phyloP scores from a whole-genome alignment of 2,888 invertebrate species.

The Entomobrya multifasciata region DNA sequence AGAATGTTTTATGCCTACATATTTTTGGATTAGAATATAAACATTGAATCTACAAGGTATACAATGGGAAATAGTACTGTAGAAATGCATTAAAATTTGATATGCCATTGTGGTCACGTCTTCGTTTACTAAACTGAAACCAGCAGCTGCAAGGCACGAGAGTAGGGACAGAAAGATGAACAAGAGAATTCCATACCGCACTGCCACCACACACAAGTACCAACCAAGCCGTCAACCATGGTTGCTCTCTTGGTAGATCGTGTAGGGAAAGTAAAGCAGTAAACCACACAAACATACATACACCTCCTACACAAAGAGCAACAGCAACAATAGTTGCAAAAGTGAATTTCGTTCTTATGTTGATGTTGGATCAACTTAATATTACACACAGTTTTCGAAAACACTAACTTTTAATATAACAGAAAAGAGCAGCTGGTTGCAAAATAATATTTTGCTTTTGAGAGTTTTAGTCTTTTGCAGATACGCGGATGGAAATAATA shows the following conservation, averaged over 20 bases:
- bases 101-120: conserved; percentile 63
- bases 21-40: too few relatives aligned
- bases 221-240: not conserved
- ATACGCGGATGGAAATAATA: conserved; percentile 10
- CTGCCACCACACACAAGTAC: not conserved
- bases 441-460: conserved; percentile 26
- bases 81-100: conserved; percentile 54
- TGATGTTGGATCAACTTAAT: conserved; percentile 5
- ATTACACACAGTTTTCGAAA: not conserved
- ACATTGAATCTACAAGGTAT: too few relatives aligned
- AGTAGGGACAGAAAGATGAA: not conserved
- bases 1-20: too few relatives aligned
- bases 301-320: not conserved
- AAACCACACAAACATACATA: not conserved
- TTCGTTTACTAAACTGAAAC: conserved; percentile 24
- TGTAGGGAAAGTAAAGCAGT: not conserved
- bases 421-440: conserved; percentile 13
- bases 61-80: too few relatives aligned
- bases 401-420: not conserved
- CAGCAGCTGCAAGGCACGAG: not conserved
- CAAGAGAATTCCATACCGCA: not conserved
- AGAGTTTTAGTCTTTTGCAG: conserved; percentile 2
- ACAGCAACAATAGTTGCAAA: conserved; percentile 25
- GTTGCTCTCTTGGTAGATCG: not conserved
- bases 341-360: conserved; percentile 10